Conservation (phyloP, 30 jellyfish, hydroid and myxozoan genomes). For the Hydractinia symbiolongicarpus region DNA sequence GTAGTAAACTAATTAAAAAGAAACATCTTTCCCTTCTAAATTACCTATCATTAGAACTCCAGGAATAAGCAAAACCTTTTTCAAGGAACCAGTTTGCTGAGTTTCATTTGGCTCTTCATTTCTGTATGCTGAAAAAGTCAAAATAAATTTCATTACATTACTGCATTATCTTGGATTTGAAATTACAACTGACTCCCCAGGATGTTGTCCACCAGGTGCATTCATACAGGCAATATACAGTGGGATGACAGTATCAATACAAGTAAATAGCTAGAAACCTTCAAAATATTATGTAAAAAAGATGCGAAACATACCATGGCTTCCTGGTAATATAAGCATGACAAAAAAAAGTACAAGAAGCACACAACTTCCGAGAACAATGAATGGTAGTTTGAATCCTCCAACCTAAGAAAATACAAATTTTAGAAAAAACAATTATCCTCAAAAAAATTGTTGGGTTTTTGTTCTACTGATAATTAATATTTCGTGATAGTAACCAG, state of each 20-base stretch:
- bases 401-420: conserved; percentile 26
- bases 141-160: neutral
- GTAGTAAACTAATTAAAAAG: too few relatives aligned
- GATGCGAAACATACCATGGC: neutral
- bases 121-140: neutral
- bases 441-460: too few relatives aligned
- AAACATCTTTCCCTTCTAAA: too few relatives aligned
- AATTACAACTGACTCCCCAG: too few relatives aligned
- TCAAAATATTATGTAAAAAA: neutral
- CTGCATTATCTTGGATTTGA: too few relatives aligned
- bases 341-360: conserved; percentile 27
- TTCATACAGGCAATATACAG: too few relatives aligned
- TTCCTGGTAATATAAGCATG: conserved; percentile 32
- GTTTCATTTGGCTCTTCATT: neutral
- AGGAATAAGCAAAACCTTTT: conserved; percentile 30
- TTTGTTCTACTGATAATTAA: too few relatives aligned
- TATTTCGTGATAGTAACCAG: too few relatives aligned
- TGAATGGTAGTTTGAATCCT: conserved; percentile 52
- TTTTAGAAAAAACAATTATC: neutral
- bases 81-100: conserved; percentile 29
- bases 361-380: conserved; percentile 34
- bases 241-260: neutral
- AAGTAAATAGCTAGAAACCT: neutral
- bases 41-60: conserved; percentile 36
- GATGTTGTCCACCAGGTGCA: too few relatives aligned